Evolutionary conservation across 2,113 vertebrate genomes (phyloP), one percentile per base, ranked within the genome.

Genomic region (Lophochroa leadbeateri): DNA sequence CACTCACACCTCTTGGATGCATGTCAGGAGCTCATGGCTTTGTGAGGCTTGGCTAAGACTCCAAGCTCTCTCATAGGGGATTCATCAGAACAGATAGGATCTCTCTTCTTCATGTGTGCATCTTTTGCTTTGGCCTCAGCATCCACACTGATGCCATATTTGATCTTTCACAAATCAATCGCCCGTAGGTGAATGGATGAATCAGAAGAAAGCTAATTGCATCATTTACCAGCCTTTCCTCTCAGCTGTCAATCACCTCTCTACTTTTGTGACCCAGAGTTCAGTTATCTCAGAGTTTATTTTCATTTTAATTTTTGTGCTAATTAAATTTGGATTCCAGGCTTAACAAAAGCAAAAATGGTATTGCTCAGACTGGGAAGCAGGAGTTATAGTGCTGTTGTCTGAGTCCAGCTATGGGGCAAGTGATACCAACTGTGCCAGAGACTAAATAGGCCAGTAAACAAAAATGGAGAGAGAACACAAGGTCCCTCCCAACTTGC

Each of bases 291-390:
- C 47, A 82, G 65, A 65, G 77, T 88, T 95, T 95, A 92, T 75
- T 93, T 90, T 86, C 13, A 50, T 93, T 81, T 90, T 81, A n/a
- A 57, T 92, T 75, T 95, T 85, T 92, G 39, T 86, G 74, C 77
- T 94, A 92, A 96, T 96, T 94, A 89, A 91, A 93, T 94, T 92
- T 95, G 81, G 74, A 92, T 94, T 89, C 49, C 83, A 79, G 23
- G 74, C 74, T 93, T 89, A 21, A 84, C 28, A 88, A 95, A 89
- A 92, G 86, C 64, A 94, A 82, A 92, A 92, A 65, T 44, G 13
- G 47, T 83, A 79, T 31, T 70, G 65, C 74, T 71, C 44, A 90
- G 47, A 50, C 86, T 86, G 65, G 39, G 82, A 90, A 76, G 68
- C 28, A 29, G 60, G 61, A 88, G 17, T 49, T 63, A 33, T 10